Evolutionary conservation across 2,797 vertebrate species (phyloP), one percentile per base, ranked within the genome.

Genomic region (Ceryle rudis): DNA sequence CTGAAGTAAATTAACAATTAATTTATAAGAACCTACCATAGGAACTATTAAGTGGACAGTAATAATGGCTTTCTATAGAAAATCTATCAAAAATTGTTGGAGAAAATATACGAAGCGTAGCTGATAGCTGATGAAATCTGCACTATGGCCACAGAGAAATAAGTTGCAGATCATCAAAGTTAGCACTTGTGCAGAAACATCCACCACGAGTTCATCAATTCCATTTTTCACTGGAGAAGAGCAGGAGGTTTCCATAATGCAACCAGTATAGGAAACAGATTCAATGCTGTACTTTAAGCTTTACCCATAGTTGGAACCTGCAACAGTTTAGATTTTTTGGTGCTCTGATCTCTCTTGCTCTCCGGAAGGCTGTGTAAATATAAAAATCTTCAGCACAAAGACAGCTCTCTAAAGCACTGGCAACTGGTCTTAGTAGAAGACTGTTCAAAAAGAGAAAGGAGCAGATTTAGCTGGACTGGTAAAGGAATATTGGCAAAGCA

Each of bases 11-110:
- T 89, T 77, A 94, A 87, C 81, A 93, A 85, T 92, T 96, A 62
- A 58, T 93, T 90, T 94, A 93, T 49, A 93, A 62, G 88, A 93
- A 74, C 70, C 90, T 95, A 90, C 67, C 65, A 88, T 74, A 93
- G 51, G 86, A 96, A 93, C 67, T 95, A 96, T 93, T 91, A 96
- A 96, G 89, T 93, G 91, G 93, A 87, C 58, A 81, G 77, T 85
- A 96, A 58, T 85, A 92, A 89, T 84, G 92, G 72, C 86, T 95
- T 88, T 89, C 58, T 93, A 92, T 98, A 98, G 92, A 98, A 98
- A 98, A 98, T 90, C 94, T 97, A 97, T 97, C 96, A 95, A 98
- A 98, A 98, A 96, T 83, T 70, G 62, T 96, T 86, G 69, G 81
- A 96, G 95, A 96, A 97, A 97, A 97, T 93, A 96, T 61, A 85